These are phyloP conservation scores for Dendrolimus punctatus DNA, from an alignment of 1,140 invertebrate species.

Conservation along the genomic window DNA sequence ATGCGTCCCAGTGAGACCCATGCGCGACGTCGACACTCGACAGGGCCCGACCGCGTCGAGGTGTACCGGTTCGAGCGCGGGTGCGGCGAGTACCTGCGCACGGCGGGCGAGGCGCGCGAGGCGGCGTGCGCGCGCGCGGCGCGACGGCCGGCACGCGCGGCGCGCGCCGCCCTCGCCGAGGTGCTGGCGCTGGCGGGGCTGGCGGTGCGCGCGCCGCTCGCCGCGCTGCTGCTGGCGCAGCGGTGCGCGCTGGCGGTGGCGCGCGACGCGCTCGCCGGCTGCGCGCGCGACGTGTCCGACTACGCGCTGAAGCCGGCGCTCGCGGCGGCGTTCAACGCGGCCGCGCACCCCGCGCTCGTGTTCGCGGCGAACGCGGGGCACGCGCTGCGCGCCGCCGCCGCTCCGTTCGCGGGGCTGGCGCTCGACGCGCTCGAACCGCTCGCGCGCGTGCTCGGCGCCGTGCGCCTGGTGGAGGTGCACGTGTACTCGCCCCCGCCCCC, in stretches of 20 bases:
- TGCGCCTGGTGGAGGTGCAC: conserved; percentile 33
- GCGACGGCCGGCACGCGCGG: conserved; percentile 8
- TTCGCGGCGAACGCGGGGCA: not conserved
- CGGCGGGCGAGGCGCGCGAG: not conserved
- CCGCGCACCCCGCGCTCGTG: not conserved
- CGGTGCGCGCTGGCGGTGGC: not conserved
- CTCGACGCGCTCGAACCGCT: conserved; percentile 27
- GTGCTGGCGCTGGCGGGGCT: conserved; percentile 1
- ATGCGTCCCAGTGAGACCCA: not conserved
- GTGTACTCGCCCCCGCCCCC: conserved; percentile 3
- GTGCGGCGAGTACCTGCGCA: not conserved
- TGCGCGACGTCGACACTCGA: not conserved
- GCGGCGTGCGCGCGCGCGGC: conserved; percentile 6
- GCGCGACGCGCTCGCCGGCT: not conserved
- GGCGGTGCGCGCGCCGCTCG: not conserved
- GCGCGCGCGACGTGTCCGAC: conserved; percentile 1
- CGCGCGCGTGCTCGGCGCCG: conserved; percentile 22
- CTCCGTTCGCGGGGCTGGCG: not conserved
- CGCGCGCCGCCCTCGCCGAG: conserved; percentile 2
- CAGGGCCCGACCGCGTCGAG: not conserved
- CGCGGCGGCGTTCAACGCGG: conserved; percentile 1
- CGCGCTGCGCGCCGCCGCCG: not conserved
- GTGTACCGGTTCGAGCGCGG: conserved; percentile 3
- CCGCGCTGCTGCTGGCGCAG: not conserved
- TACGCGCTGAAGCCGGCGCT: conserved; percentile 2